Evolutionary conservation across 2,888 invertebrate genomes (phyloP), one percentile per base, ranked within the genome.

Genomic region (Leptinotarsa haldemani): DNA sequence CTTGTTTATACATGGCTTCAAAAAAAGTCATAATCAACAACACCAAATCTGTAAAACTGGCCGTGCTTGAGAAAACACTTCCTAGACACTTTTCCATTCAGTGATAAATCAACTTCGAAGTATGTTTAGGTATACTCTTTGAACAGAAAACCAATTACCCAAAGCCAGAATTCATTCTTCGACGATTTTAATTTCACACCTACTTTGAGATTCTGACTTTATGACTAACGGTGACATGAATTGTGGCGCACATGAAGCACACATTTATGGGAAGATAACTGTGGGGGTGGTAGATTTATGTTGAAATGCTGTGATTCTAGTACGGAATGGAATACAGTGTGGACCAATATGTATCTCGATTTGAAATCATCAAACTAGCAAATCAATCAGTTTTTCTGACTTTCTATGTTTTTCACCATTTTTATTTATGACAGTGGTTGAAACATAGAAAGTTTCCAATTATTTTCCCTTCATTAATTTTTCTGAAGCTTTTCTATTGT

Each of bases 131-230:
- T 52, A 58, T 15, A 52, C 61, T 67, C 67, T 61, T 61, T 61
- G 50, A 67, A 50, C 67, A 52, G 68, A 72, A 72, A 72, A 61
- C 72, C 72, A 72, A 72, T 72, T 72, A 72, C 46, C 56, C 53
- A 50, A 64, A 63, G 52, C 48, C 16, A n/a, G 67, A 64, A 68
- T 63, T 46, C 67, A 68, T 68, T 72, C 56, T 72, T 63, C 50
- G 67, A 68, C 68, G 50, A 68, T 68, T 72, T 72, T 72, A 72
- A 72, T 72, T 72, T 72, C 72, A 72, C 72, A 72, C 72, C 72
- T 72, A 72, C 68, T 72, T 64, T 68, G 30, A 65, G 67, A 72
- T 72, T 63, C 68, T 68, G 22, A 30, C 18, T 72, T 72, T 72
- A 72, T 67, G 72, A 72, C 53, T 61, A 63, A 64, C 68, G 47